Conservation (phyloP, 2,888 invertebrate species). For the Pollenia angustigena region DNA sequence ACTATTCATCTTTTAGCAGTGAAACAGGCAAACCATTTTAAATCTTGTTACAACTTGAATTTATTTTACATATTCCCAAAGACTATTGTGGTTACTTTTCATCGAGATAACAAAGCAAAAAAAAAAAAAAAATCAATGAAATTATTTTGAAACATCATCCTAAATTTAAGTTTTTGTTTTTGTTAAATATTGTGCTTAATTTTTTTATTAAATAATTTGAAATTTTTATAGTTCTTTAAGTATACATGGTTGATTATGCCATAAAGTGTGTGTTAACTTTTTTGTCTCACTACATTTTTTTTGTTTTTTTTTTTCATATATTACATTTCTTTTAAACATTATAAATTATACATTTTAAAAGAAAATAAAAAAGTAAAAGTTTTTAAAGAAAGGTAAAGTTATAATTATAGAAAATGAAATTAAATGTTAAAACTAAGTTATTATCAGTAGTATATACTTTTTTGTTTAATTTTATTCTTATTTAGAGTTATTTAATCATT, state of each 20-base stretch:
- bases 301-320: constrained; percentile 45
- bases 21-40: not conserved
- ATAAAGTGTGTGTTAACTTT: constrained; percentile 76
- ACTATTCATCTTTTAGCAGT: no score
- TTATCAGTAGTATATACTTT: constrained; percentile 61
- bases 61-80: constrained; percentile 7
- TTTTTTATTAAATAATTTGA: constrained; percentile 35
- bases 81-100: not conserved
- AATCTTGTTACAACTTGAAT: not conserved
- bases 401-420: constrained; percentile 53
- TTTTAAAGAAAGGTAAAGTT: constrained; percentile 31
- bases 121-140: not conserved
- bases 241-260: constrained; percentile 77
- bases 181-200: constrained; percentile 53
- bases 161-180: constrained; percentile 12
- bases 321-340: constrained; percentile 28
- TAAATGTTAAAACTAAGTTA: constrained; percentile 50
- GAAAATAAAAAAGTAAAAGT: constrained; percentile 27
- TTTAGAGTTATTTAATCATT: constrained; percentile 58
- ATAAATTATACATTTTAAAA: constrained; percentile 15
- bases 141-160: constrained; percentile 29
- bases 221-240: constrained; percentile 62
- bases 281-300: constrained; percentile 76
- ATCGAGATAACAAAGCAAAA: constrained; percentile 1
- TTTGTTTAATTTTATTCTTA: constrained; percentile 66